Evolutionary conservation across 2,888 invertebrate genomes (phyloP).

Genomic region (Parelbella ahira): DNA sequence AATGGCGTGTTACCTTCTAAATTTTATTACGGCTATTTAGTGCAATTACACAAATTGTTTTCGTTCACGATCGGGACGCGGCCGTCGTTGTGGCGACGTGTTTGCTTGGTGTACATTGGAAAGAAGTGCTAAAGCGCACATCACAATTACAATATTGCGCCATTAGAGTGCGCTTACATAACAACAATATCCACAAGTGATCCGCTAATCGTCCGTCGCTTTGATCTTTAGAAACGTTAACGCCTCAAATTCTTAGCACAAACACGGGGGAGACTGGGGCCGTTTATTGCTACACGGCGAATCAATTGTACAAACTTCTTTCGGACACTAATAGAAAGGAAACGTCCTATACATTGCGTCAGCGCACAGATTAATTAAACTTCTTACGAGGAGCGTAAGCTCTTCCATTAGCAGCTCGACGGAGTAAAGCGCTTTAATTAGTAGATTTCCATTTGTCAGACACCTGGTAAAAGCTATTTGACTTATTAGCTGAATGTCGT

Average conservation of each 20-base stretch:
- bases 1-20: slow-evolving; percentile 61
- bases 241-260: slow-evolving; percentile 67
- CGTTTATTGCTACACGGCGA: slow-evolving; percentile 62
- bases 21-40: slow-evolving; percentile 61
- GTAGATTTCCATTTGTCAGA: slow-evolving; percentile 71
- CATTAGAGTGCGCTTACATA: slow-evolving; percentile 63
- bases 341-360: slow-evolving; percentile 62
- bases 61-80: slow-evolving; percentile 12
- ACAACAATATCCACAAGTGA: slow-evolving; percentile 66
- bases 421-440: slow-evolving; percentile 70
- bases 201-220: slow-evolving; percentile 65
- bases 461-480: slow-evolving; percentile 70
- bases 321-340: slow-evolving; percentile 63
- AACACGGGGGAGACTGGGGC: slow-evolving; percentile 52
- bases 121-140: slow-evolving; percentile 65
- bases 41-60: slow-evolving; percentile 44
- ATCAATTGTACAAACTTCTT: slow-evolving; percentile 70
- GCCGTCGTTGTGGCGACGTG: not conserved
- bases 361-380: slow-evolving; percentile 70
- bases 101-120: slow-evolving; percentile 37
- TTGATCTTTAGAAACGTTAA: slow-evolving; percentile 65
- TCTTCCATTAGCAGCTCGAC: slow-evolving; percentile 60
- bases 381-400: slow-evolving; percentile 58
- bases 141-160: slow-evolving; percentile 58
- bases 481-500: slow-evolving; percentile 56